Base-by-base conservation (phyloP, 1,140 invertebrate species). In the Drosophila kanapiae region DNA sequence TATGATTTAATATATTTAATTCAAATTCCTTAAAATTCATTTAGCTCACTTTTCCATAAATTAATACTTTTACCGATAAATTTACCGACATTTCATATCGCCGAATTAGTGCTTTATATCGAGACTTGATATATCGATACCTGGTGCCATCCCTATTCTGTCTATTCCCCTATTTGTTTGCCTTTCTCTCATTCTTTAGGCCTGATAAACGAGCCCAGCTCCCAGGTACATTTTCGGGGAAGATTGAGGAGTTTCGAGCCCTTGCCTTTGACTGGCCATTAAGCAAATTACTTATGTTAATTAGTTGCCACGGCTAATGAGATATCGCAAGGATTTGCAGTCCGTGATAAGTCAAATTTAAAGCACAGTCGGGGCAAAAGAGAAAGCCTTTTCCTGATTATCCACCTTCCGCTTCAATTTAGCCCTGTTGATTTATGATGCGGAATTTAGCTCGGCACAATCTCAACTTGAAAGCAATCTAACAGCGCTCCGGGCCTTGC, bases 271-370 rank as follows among this genome's bases (percentile, higher is more conserved):
- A 59, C 54, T 45, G 45, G 48, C 64, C 64, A 75, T 76, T 78
- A 80, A 82, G 76, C 75, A 79, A 88, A 88, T 91, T 90, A 88
- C 86, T 88, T 88, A 88, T 88, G 85, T 90, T 88, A 88, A 88
- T 88, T 90, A 88, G 86, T 72, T 85, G 61, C 29, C 64, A 51
- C 45, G 67, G 56, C 78, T 88, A 91, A 88, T 90, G 82, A 84
- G 81, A 82, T 85, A 88, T 85, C 75, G 71, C 63, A 61, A 48
- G 69, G 82, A 86, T 82, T 72, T 75, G 70, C 49, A 60, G 72
- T 56, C 61, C 45, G 63, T 74, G 65, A 60, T 59, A 53, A 51
- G 59, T 51, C 67, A 45, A 85, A 72, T 54, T 72, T 78, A 70
- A 82, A 90, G 45, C 48, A 45, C 16, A 16, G 54, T n/a, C 6